Base-by-base conservation (phyloP, 2,113 vertebrate genomes). In the Cryptoleucopteryx plumbea region DNA sequence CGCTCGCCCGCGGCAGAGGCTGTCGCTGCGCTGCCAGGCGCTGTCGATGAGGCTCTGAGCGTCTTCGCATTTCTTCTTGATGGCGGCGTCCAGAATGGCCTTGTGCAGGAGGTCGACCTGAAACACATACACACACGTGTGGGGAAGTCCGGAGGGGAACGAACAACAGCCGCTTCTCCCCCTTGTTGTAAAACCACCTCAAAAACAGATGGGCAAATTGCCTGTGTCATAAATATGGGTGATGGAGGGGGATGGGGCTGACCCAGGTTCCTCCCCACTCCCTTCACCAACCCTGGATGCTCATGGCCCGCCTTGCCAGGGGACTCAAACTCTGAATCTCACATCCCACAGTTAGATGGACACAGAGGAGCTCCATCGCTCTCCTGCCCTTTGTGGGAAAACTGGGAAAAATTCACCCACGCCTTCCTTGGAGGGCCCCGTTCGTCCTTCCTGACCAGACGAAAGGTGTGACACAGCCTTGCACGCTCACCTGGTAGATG, bases 1-100 rank as follows among this genome's bases (percentile, higher is more conserved):
- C 4, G 99, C 98, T 82, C 99, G 98, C 21, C 99, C 99, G 3
- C 99, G 98, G 96, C 98, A 99, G 62, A 99, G 98, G 95, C 99
- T 99, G 98, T 99, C 99, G 0, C 99, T 99, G 91, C 99, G 98
- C 98, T 99, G 99, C 99, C 99, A 99, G 47, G 98, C 98, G 16
- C 98, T 99, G 88, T 97, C 98, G 90, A 99, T 99, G 95, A 99
- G 98, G 89, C 98, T 98, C 84, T 99, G 97, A 9, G 99, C 99
- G 0, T 99, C 99, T 16, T 98, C 94, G 1, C 99, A 99, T 26
- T 99, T 99, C 97, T 99, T 99, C 96, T 96, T 95, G 91, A 53
- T 2, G 7, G 97, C 75, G 4, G 94, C 62, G 6, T 98, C 98
- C 45, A 97, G 95, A 25, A 98, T 87, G 31, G 92, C 72, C 91